A percentile compares a stretch with the other conserved stretches of the same genome.
phyloP scores from a whole-genome alignment of 2,888 invertebrate species.

The Aplocera efformata region DNA sequence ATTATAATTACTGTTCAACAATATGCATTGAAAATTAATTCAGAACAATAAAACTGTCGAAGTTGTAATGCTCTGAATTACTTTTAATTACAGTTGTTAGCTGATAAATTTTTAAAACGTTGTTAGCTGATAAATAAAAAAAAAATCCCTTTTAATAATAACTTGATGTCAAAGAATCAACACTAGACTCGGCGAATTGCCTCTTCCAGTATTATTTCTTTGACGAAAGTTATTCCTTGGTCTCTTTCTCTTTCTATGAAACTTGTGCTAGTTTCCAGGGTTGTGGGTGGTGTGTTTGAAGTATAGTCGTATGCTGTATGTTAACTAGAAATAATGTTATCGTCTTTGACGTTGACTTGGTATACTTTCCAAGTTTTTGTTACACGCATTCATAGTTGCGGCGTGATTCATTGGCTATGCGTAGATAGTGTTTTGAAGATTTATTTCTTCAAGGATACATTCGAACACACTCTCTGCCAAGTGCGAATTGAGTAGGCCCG shows the following conservation, averaged over 20 bases:
- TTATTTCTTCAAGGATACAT: too few relatives aligned
- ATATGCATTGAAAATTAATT: too few relatives aligned
- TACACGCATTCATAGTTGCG: constrained; percentile 12
- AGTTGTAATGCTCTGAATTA: too few relatives aligned
- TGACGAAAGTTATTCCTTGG: constrained; percentile 18
- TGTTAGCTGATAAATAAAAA: too few relatives aligned
- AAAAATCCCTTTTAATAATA: too few relatives aligned
- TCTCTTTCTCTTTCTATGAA: constrained; percentile 45
- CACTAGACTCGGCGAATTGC: constrained; percentile 16
- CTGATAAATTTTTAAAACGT: too few relatives aligned
- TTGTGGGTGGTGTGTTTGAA: constrained; percentile 34
- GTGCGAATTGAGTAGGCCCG: too few relatives aligned
- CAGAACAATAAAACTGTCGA: too few relatives aligned
- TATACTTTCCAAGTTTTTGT: constrained; percentile 20
- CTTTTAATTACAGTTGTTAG: too few relatives aligned
- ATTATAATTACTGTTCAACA: too few relatives aligned
- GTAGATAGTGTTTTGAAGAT: too few relatives aligned
- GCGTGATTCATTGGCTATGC: background rate
- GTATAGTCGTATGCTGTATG: constrained; percentile 39
- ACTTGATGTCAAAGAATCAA: constrained; percentile 11
- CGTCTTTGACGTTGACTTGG: constrained; percentile 37
- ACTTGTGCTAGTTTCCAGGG: constrained; percentile 31
- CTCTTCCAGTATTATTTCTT: constrained; percentile 33
- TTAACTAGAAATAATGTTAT: constrained; percentile 51
- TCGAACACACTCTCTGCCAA: too few relatives aligned